Evolutionary conservation across 2,888 invertebrate species (phyloP), one percentile per base, ranked within the genome.

Genomic region (Tetragnatha montana): DNA sequence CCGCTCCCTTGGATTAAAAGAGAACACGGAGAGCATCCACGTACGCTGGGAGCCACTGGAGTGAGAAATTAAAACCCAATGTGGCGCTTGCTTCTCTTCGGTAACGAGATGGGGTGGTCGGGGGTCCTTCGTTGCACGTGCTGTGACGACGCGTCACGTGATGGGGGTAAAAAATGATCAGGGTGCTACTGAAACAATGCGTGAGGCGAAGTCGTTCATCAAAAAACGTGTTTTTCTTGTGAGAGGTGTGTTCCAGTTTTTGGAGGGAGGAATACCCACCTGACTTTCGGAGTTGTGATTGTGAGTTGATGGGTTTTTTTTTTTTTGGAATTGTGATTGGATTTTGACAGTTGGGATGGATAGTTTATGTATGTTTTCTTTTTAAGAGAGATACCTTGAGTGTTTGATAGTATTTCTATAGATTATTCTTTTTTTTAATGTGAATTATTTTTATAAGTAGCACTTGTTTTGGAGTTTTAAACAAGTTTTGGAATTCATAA

Each of bases 31-130:
- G 60, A 76, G 70, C 71, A 60, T 75, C 50, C 81, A 81, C 87
- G 84, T 83, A 80, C 80, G 84, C 81, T 21, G 81, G 73, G 84
- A 82, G 51, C 69, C 91, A 91, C 75, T 89, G 91, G 83, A 89
- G 87, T 91, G 91, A 87, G 89, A 91, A 91, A 91, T 91, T 91
- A 91, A 91, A 91, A 91, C 87, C 91, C 91, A 82, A 90, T 87
- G 90, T 87, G 90, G 80, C 90, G 87, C 90, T 87, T 85, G 89
- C 82, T 81, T 84, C 75, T 80, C 71, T 89, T 83, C 79, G 81
- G 90, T 90, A 90, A 90, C 90, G 90, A 90, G 90, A 87, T 83
- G 87, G 83, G 81, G 81, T 49, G 68, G n/a, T 19, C 7, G 74
- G 35, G 50, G 49, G 69, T 68, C 75, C 50, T 75, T 35, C 73